phyloP scores from a whole-genome alignment of 92 coral and sea anemone genomes.

The Scolanthus callimorphus region DNA sequence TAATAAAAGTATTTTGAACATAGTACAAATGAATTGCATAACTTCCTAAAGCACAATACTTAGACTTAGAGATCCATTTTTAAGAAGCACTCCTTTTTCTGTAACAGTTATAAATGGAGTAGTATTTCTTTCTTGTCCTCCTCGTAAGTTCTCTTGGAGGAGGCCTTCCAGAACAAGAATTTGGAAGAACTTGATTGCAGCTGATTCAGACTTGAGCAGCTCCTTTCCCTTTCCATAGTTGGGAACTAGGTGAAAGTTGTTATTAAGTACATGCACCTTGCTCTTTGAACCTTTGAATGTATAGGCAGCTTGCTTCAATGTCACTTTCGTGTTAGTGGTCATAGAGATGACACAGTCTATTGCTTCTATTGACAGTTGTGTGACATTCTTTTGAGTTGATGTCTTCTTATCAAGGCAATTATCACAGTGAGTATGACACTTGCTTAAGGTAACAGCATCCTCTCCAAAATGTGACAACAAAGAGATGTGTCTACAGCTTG shows the following conservation, averaged over 20 bases:
- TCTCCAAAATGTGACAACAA: conserved; percentile 19
- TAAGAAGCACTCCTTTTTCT: conserved; percentile 13
- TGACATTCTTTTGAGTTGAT: conserved; percentile 6
- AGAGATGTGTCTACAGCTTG: conserved; percentile 3
- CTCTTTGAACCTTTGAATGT: conserved; percentile 19
- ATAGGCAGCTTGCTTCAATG: conserved; percentile 7
- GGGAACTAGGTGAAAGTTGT: conserved; percentile 28
- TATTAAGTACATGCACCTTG: conserved; percentile 17
- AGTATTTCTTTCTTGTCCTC: neutral
- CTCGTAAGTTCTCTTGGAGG: conserved; percentile 25
- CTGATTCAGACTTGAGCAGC: conserved; percentile 17
- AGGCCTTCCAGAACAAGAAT: conserved; percentile 11
- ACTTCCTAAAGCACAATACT: neutral
- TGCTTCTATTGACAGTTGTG: conserved; percentile 7
- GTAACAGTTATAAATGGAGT: conserved; percentile 31
- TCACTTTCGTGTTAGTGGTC: conserved; percentile 6
- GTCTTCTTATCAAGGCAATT: conserved; percentile 10
- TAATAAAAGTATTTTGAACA: no score
- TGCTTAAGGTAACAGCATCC: neutral
- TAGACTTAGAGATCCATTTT: conserved; percentile 9
- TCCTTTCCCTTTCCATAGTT: conserved; percentile 31
- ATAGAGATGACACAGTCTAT: conserved; percentile 19
- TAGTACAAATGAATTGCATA: no score
- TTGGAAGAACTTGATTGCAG: conserved; percentile 23
- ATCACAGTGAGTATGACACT: conserved; percentile 4